Evolutionary conservation across 2,113 vertebrate genomes (phyloP).

Genomic region (Illadopsis cleaveri): DNA sequence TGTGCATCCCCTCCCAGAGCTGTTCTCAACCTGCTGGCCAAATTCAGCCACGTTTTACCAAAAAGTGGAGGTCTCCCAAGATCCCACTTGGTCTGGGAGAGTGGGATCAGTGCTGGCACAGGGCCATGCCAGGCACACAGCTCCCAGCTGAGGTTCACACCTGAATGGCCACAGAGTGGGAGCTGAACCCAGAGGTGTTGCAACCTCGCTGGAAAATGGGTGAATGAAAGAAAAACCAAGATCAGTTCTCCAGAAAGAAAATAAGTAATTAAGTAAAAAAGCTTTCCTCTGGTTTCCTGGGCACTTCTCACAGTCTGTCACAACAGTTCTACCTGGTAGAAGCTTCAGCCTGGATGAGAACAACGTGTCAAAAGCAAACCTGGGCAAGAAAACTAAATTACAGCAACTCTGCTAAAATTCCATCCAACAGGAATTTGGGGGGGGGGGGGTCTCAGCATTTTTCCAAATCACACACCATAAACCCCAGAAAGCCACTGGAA

Average conservation of each 20-base stretch:
- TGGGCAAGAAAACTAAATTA: neutral
- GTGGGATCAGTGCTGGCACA: neutral
- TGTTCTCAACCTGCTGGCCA: neutral
- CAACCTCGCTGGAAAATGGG: fast-evolving
- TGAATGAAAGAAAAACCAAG: neutral
- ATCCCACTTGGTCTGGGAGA: neutral
- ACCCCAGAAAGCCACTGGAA: neutral
- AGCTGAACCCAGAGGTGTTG: neutral
- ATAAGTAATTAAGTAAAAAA: neutral
- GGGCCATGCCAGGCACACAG: neutral
- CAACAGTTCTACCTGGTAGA: neutral
- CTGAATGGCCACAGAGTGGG: fast-evolving
- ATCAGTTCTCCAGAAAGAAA: neutral
- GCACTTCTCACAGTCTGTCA: neutral
- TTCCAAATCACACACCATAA: neutral
- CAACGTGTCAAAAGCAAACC: neutral
- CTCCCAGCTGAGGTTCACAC: neutral
- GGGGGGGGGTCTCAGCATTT: neutral
- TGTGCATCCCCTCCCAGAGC: fast-evolving
- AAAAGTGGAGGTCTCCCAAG: neutral
- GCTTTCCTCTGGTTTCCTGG: neutral
- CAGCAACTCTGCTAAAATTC: neutral
- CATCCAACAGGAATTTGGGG: neutral
- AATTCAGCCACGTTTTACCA: fast-evolving
- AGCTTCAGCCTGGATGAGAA: neutral